Conservation (phyloP, 2,888 invertebrate species). For the Copidosoma aretas region DNA sequence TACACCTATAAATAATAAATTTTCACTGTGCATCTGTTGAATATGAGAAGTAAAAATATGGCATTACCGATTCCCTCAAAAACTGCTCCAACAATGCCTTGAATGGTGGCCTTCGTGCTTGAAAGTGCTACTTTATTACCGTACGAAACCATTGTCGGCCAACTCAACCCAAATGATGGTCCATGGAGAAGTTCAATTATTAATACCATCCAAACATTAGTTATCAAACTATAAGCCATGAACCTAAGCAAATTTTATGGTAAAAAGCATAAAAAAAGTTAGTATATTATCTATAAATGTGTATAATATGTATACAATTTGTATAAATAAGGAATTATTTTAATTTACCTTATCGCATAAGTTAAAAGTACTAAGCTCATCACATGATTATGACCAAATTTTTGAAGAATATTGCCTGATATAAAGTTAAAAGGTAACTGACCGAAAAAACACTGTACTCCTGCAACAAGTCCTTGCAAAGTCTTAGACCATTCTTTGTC, state of each 20-base stretch:
- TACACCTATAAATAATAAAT: conserved; percentile 65
- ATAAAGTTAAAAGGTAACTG: conserved; percentile 88
- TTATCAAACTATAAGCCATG: conserved; percentile 79
- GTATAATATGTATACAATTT: background rate
- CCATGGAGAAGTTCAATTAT: conserved; percentile 88
- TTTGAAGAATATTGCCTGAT: conserved; percentile 65
- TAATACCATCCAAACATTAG: conserved; percentile 83
- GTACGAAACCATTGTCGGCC: conserved; percentile 87
- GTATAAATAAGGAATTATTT: background rate
- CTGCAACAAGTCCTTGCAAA: conserved; percentile 74
- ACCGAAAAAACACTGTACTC: conserved; percentile 82
- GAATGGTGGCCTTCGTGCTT: conserved; percentile 84
- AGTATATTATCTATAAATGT: conserved; percentile 8
- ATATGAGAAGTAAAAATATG: conserved; percentile 1
- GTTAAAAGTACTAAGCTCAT: conserved; percentile 83
- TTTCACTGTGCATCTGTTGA: background rate
- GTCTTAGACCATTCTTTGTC: conserved; percentile 71
- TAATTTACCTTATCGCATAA: conserved; percentile 69
- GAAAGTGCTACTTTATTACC: conserved; percentile 83
- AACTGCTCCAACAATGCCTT: conserved; percentile 84
- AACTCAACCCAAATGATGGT: conserved; percentile 86
- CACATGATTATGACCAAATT: conserved; percentile 79
- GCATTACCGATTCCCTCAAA: conserved; percentile 80
- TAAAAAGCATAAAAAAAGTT: conserved; percentile 27
- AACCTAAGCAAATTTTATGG: no score